Percentiles rank a stretch among this genome's conserved stretches.
These are phyloP conservation scores for Geopemphigus sp. DNA, from an alignment of 1,140 invertebrate species.

Conservation along the genomic window DNA sequence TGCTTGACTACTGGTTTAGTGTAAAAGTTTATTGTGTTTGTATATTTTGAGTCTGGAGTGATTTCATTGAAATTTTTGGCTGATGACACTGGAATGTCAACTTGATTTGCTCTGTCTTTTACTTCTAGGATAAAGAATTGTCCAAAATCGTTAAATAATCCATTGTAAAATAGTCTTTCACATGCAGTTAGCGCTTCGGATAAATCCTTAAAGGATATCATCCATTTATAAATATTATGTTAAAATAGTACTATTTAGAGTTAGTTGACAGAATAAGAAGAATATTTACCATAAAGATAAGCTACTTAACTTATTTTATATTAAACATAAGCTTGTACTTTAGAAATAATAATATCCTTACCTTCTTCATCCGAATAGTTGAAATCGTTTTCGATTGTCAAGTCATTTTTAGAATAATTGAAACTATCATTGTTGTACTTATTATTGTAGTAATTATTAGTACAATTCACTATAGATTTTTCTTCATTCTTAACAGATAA, in stretches of 20 bases:
- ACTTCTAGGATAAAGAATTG: conserved; percentile 44
- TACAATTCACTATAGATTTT: neutral
- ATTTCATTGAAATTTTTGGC: conserved; percentile 33
- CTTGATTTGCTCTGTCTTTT: conserved; percentile 34
- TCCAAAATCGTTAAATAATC: conserved; percentile 46
- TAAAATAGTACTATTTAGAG: conserved; percentile 43
- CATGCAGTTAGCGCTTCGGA: conserved; percentile 38
- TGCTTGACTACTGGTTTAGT: conserved; percentile 30
- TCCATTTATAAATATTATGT: conserved; percentile 19
- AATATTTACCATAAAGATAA: conserved; percentile 23
- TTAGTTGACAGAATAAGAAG: conserved; percentile 44
- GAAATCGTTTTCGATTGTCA: conserved; percentile 35
- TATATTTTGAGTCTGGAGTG: conserved; percentile 44
- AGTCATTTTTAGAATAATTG: conserved; percentile 32
- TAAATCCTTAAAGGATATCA: conserved; percentile 14
- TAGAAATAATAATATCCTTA: conserved; percentile 4
- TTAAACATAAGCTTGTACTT: conserved; percentile 1
- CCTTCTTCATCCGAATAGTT: conserved; percentile 41
- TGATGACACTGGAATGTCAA: neutral
- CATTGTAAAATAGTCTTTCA: conserved; percentile 33
- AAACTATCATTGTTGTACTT: conserved; percentile 40
- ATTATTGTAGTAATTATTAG: conserved; percentile 27
- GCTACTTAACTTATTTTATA: conserved; percentile 16
- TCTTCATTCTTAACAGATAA: conserved; percentile 29
- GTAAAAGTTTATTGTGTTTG: conserved; percentile 34